Evolutionary conservation across 2,797 vertebrate genomes (phyloP).

Genomic region (Xiphophorus birchmanni): DNA sequence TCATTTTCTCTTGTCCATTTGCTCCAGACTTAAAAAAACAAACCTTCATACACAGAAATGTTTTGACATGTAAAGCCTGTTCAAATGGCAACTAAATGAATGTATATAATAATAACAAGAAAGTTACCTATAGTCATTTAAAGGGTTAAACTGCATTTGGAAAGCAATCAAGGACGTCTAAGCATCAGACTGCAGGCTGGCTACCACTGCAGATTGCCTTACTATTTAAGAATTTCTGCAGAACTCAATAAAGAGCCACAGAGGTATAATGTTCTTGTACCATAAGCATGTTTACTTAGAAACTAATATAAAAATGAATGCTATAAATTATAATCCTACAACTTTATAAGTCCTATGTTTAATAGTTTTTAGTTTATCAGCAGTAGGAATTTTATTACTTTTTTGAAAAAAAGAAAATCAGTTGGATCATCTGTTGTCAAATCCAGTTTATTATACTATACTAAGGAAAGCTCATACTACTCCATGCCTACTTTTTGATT

Average conservation of each 20-base stretch:
- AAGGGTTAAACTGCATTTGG: not conserved
- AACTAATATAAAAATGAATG: not conserved
- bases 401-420: not conserved
- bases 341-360: not conserved
- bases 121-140: not conserved
- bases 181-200: not conserved
- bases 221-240: not conserved
- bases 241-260: not conserved
- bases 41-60: not conserved
- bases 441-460: not conserved
- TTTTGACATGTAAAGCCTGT: not conserved
- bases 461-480: not conserved
- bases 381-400: not conserved
- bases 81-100: not conserved
- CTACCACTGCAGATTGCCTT: not conserved
- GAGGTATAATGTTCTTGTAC: not conserved
- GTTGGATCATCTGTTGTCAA: not conserved
- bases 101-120: not conserved
- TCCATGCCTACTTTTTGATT: constrained; percentile 1
- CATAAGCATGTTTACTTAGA: not conserved
- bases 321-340: not conserved
- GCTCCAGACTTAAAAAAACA: not conserved
- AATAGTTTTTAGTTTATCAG: not conserved
- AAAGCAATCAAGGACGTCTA: not conserved
- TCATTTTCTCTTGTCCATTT: not conserved